These are phyloP conservation scores for Coboldia fuscipes DNA, from an alignment of 1,140 invertebrate genomes.

Conservation along the genomic window DNA sequence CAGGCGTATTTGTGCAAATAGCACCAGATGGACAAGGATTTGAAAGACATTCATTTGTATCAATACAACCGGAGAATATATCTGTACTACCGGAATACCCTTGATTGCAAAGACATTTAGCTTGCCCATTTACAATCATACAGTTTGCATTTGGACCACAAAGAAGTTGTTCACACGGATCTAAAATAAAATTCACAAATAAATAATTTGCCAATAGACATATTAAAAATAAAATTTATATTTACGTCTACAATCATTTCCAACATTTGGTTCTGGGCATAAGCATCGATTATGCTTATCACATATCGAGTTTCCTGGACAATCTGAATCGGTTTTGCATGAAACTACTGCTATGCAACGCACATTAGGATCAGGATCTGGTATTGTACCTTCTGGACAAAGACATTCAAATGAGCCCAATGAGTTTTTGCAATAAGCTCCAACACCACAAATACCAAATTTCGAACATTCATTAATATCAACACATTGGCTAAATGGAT, in stretches of 20 bases:
- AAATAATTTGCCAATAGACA: constrained; percentile 3
- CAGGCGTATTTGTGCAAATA: constrained; percentile 71
- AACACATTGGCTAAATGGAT: constrained; percentile 49
- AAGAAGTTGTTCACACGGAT: constrained; percentile 69
- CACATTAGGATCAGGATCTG: constrained; percentile 56
- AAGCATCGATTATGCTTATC: constrained; percentile 52
- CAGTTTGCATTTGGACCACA: constrained; percentile 80
- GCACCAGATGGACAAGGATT: constrained; percentile 61
- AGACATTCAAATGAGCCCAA: constrained; percentile 55
- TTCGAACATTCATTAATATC: constrained; percentile 67
- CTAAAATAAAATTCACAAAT: constrained; percentile 22
- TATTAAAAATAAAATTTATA: constrained; percentile 8
- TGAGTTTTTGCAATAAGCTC: constrained; percentile 57
- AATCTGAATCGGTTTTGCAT: constrained; percentile 51
- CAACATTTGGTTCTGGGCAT: constrained; percentile 75
- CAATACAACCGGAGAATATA: constrained; percentile 51
- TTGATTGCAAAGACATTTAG: constrained; percentile 59
- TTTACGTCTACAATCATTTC: constrained; percentile 78
- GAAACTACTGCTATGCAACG: constrained; percentile 61
- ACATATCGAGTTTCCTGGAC: constrained; percentile 77
- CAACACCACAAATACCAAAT: constrained; percentile 43
- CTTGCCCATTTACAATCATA: constrained; percentile 59
- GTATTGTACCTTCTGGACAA: constrained; percentile 57
- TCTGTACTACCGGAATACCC: constrained; percentile 50
- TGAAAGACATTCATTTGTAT: constrained; percentile 63